These are phyloP conservation scores for Phymorhynchus buccinoides DNA, from an alignment of 1,140 invertebrate genomes.

Conservation along the genomic window DNA sequence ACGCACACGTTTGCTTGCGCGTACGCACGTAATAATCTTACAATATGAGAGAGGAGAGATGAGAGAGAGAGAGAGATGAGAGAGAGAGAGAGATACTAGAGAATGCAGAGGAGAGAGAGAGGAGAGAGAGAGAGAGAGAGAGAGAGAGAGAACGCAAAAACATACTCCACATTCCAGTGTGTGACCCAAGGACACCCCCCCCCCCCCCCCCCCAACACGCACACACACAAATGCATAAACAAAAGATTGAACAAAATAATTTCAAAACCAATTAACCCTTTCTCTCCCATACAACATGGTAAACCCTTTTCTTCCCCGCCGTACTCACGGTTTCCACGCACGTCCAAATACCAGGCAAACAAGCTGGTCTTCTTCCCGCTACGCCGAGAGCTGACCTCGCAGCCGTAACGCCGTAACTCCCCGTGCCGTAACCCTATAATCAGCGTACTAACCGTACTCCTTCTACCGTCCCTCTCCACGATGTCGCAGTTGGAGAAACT, in stretches of 20 bases:
- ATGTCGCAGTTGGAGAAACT: constrained; percentile 31
- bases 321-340: constrained; percentile 8
- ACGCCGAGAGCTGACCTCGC: constrained; percentile 23
- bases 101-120: too few relatives aligned
- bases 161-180: not conserved
- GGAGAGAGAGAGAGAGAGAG: too few relatives aligned
- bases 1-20: too few relatives aligned
- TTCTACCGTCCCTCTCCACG: not conserved
- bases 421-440: not conserved
- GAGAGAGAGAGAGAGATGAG: too few relatives aligned
- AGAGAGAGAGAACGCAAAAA: not conserved
- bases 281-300: not conserved
- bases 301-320: not conserved
- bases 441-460: not conserved
- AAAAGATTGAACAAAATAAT: not conserved
- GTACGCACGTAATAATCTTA: too few relatives aligned
- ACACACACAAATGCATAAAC: not conserved
- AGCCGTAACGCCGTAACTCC: not conserved
- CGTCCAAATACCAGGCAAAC: constrained; percentile 1
- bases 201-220: not conserved
- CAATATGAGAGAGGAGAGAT: too few relatives aligned
- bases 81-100: too few relatives aligned
- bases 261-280: not conserved
- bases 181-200: not conserved
- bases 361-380: not conserved